phyloP scores from a whole-genome alignment of 2,113 vertebrate genomes.

The Poecile atricapillus region DNA sequence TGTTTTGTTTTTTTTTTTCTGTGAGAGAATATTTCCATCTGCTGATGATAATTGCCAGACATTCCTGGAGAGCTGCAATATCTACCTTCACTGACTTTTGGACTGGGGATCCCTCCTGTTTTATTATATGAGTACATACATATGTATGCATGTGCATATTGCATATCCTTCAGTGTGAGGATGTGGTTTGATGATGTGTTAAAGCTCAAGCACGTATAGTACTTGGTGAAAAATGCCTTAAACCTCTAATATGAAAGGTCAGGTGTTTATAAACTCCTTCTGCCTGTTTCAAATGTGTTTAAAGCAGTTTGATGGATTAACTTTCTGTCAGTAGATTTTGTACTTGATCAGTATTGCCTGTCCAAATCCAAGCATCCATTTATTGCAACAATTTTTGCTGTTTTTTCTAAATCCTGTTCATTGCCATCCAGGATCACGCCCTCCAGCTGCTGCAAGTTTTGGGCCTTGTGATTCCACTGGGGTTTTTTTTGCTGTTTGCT shows the following conservation, averaged over 20 bases:
- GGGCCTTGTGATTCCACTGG: background rate
- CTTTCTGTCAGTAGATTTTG: background rate
- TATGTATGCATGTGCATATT: background rate
- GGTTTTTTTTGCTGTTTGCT: background rate
- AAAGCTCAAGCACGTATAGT: background rate
- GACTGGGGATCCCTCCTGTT: background rate
- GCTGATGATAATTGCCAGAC: background rate
- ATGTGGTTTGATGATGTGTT: background rate
- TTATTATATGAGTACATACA: background rate
- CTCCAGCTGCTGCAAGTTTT: background rate
- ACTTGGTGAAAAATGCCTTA: background rate
- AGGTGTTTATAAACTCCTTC: background rate
- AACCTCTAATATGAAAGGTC: background rate
- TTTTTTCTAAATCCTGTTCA: background rate
- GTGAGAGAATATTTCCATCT: background rate
- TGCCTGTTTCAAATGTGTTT: background rate
- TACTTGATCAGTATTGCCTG: background rate
- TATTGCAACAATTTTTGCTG: background rate
- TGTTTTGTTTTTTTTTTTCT: background rate
- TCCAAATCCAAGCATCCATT: background rate
- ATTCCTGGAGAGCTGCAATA: background rate
- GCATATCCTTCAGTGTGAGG: background rate
- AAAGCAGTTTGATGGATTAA: background rate
- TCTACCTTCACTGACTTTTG: background rate
- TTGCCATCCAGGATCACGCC: background rate